Conservation (phyloP, 2,888 invertebrate species). For the Drosophila demipolita region DNA sequence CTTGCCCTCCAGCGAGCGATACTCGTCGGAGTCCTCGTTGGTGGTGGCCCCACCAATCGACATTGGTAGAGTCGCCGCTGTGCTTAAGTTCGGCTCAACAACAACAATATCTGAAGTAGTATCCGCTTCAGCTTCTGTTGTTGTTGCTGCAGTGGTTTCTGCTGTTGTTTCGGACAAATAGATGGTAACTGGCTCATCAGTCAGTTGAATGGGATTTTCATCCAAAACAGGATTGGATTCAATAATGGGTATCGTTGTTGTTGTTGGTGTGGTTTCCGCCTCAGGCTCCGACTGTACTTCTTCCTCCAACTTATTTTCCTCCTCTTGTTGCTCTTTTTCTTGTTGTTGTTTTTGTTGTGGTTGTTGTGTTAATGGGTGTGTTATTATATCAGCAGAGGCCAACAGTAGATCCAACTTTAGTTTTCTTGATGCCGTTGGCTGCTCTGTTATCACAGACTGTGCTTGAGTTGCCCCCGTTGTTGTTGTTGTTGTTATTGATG, state of each 20-base stretch:
- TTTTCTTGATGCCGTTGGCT: constrained; percentile 83
- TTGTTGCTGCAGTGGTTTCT: constrained; percentile 17
- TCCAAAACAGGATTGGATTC: constrained; percentile 32
- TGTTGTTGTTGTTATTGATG: constrained; percentile 24
- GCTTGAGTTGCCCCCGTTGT: constrained; percentile 70
- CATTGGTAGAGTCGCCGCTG: constrained; percentile 59
- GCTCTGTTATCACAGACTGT: constrained; percentile 85
- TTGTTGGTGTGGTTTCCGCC: constrained; percentile 34
- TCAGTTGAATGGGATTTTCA: constrained; percentile 27
- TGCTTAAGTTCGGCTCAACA: constrained; percentile 42
- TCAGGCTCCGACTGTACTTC: constrained; percentile 30
- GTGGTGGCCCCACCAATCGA: constrained; percentile 63
- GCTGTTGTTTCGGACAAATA: constrained; percentile 38
- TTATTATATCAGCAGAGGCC: constrained; percentile 79
- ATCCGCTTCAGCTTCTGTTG: constrained; percentile 20
- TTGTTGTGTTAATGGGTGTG: constrained; percentile 62
- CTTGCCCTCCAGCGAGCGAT: constrained; percentile 85
- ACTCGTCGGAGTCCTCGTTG: constrained; percentile 85
- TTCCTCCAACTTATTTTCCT: constrained; percentile 7
- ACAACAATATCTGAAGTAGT: constrained; percentile 16
- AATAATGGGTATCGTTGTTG: constrained; percentile 27
- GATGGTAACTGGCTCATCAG: constrained; percentile 45
- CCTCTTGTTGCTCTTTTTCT: constrained; percentile 24
- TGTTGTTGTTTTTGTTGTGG: constrained; percentile 35
- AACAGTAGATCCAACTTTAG: constrained; percentile 80